Evolutionary conservation across 2,113 vertebrate species (phyloP), one percentile per base, ranked within the genome.

Genomic region (Calyptommatus sinebrachiatus): DNA sequence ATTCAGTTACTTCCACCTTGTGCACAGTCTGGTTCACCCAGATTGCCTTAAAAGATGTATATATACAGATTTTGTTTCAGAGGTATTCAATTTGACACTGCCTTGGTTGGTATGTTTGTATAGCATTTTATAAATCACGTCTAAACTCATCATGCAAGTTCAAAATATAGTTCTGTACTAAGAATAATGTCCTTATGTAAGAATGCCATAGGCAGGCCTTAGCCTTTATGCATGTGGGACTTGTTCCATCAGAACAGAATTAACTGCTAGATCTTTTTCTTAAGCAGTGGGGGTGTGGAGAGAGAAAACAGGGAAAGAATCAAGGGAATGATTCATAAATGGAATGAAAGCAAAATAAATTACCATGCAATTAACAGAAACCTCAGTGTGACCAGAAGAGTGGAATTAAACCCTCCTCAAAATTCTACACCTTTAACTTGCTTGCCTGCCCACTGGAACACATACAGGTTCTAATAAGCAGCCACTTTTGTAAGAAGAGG

Each of bases 91-190:
- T 16, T 48, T 68, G 22, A 28, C n/a, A 67, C 62, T 57, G 24
- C 66, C 48, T 26, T 57, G 10, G 61, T 48, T 78, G 65, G 50
- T 41, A 22, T 57, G 28, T 69, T 68, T 53, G 22, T 31, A 69
- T 18, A 41, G 35, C 48, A 77, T 77, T 67, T 60, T 46, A 26
- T 57, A 76, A 45, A 57, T 57, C 29, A 14, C 18, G 66, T 48
- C 50, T 24, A 16, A 66, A 68, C 28, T n/a, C 46, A 77, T 26
- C 12, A 69, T 21, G 9, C 65, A 78, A 69, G 66, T 67, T 69
- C 76, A 35, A 78, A 78, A 78, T 78, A 57, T 57, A 57, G 53
- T 57, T 57, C 29, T 57, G 24, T 57, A 68, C 76, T 57, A 68
- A 68, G 65, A 68, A 31, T 57, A 68, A 57, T 78, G 48, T 68